phyloP scores from a whole-genome alignment of 1,140 invertebrate species.

The Bactericera cockerelli region DNA sequence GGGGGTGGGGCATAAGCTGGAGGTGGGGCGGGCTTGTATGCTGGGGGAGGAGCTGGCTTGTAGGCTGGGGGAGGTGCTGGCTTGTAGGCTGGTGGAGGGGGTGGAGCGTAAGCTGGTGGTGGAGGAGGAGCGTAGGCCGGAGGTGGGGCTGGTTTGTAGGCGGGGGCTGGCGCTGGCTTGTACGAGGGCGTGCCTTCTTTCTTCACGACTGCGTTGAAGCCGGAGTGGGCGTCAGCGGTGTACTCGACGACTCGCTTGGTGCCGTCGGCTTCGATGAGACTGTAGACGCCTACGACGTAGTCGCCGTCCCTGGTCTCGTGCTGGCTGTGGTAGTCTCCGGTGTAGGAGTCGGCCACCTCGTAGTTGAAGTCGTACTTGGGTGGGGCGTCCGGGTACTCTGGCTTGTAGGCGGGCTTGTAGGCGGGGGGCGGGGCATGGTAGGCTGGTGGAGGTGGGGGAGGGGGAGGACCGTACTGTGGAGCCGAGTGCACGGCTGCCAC shows the following conservation, averaged over 20 bases:
- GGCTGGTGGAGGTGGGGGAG: slow-evolving; percentile 23
- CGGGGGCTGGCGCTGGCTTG: slow-evolving; percentile 10
- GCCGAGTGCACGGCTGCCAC: slow-evolving; percentile 8
- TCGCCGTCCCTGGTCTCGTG: slow-evolving; percentile 35
- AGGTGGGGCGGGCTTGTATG: slow-evolving; percentile 10
- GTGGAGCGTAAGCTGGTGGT: slow-evolving; percentile 8
- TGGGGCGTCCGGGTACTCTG: slow-evolving; percentile 21
- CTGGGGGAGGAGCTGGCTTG: slow-evolving; percentile 33
- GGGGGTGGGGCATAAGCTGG: slow-evolving; percentile 5
- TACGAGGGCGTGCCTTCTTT: slow-evolving; percentile 27
- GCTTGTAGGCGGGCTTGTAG: slow-evolving; percentile 12
- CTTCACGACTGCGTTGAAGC: slow-evolving; percentile 46
- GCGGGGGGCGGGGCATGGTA: slow-evolving; percentile 13
- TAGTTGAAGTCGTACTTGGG: slow-evolving; percentile 36
- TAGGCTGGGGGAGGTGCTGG: slow-evolving; percentile 29
- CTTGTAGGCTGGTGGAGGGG: not conserved
- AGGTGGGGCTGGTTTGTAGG: slow-evolving; percentile 6
- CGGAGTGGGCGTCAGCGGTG: slow-evolving; percentile 40
- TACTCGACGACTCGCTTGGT: slow-evolving; percentile 42
- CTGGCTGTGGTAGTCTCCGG: slow-evolving; percentile 35
- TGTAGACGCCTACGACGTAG: slow-evolving; percentile 35
- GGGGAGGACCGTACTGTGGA: slow-evolving; percentile 19
- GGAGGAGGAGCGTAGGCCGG: not conserved
- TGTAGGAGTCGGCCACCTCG: slow-evolving; percentile 34
- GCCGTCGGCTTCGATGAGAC: slow-evolving; percentile 33